These are phyloP conservation scores for Neelides sp. DNA, from an alignment of 1,140 invertebrate species.

Conservation along the genomic window DNA sequence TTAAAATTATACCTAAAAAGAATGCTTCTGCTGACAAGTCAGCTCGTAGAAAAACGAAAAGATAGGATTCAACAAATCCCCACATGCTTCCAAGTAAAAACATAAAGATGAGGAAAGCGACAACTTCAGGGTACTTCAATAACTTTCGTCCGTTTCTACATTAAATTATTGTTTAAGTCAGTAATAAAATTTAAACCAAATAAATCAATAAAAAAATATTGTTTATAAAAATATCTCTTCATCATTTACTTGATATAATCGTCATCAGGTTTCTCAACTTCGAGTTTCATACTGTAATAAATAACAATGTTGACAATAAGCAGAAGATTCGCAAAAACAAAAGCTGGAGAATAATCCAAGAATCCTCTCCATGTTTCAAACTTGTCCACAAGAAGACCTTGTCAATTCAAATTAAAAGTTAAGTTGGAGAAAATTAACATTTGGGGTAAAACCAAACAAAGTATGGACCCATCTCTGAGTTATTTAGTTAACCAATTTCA, in stretches of 20 bases:
- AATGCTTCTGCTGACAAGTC: slow-evolving; percentile 65
- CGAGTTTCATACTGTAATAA: slow-evolving; percentile 25
- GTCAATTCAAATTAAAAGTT: not conserved
- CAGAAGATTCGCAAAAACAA: slow-evolving; percentile 58
- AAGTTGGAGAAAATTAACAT: slow-evolving; percentile 9
- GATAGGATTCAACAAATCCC: slow-evolving; percentile 72
- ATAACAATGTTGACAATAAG: slow-evolving; percentile 49
- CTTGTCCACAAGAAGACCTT: slow-evolving; percentile 11
- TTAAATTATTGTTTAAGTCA: slow-evolving; percentile 12
- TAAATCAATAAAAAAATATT: slow-evolving; percentile 3
- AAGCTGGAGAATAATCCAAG: slow-evolving; percentile 62
- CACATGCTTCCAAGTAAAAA: slow-evolving; percentile 64
- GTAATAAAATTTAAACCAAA: not conserved
- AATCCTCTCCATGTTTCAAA: slow-evolving; percentile 39
- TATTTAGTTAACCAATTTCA: too few species aligned
- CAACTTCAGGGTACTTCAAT: slow-evolving; percentile 45
- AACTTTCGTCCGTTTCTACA: slow-evolving; percentile 18
- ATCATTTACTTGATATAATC: slow-evolving; percentile 24
- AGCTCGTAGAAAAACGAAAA: slow-evolving; percentile 63
- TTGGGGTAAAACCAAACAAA: too few species aligned
- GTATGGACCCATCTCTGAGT: too few species aligned
- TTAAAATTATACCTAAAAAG: slow-evolving; percentile 47
- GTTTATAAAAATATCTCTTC: too few species aligned
- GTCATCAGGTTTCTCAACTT: slow-evolving; percentile 27
- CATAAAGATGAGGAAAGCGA: slow-evolving; percentile 60